Base-by-base conservation (phyloP, 2,888 invertebrate species). In the Oconnorella tubifera region DNA sequence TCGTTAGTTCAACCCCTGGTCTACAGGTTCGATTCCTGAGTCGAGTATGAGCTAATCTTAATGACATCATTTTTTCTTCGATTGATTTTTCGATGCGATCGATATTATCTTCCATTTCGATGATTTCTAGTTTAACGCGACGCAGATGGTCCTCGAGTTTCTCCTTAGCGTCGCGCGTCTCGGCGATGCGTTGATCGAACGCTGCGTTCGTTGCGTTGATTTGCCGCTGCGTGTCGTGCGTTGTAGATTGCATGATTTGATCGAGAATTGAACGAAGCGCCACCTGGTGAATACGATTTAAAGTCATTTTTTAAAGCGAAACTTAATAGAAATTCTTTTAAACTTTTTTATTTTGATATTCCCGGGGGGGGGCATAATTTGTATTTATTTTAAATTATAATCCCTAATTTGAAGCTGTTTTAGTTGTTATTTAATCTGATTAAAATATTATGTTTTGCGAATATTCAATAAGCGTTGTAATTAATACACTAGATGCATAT, bases 11-110 rank as follows among this genome's bases (percentile, higher is more conserved):
- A 27, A 90, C 86, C 0, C 90, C 90, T 1, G 89, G 88, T 68
- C 93, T 86, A 75, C 50, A 88, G 56, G 89, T 88, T 27, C 94
- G 86, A 78, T 90, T 89, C 3, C 89, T 90, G 6, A 92, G 85
- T 64, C 94, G 86, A 0, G 91, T 91, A 80, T 93, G 90, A 3
- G 91, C 89, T 64, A 95, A 83, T 6, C 89, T 90, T 75, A 90
- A 86, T 70, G 89, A 89, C 10, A 19, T 40, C 40, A 40, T 40
- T 19, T 40, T 40, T 40, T 40, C 40, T 40, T 40, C 40, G 6
- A 40, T 40, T 40, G 40, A 6, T n/a, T n/a, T n/a, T n/a, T n/a
- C n/a, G n/a, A 95, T 80, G 61, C 86, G 83, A 28, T 88, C 85
- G 69, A 94, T 89, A 77, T 90, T 92, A 70, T 87, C 85, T 63